Evolutionary conservation across 1,140 invertebrate species (phyloP).

Genomic region (Tetramorium parvispinum): DNA sequence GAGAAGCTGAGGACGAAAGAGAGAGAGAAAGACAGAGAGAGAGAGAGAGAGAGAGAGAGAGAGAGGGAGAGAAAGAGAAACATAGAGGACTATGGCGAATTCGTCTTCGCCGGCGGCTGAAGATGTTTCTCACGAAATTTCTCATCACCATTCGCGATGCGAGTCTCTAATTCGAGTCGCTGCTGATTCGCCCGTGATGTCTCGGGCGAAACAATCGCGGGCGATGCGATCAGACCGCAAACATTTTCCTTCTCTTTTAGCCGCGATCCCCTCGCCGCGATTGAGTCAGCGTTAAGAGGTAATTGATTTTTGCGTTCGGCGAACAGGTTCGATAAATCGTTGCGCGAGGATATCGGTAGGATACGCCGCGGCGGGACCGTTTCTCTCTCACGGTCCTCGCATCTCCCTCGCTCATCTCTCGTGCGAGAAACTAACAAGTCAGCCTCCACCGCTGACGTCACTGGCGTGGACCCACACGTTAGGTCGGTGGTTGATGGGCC

Average conservation of each 20-base stretch:
- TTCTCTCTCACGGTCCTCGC: constrained; percentile 59
- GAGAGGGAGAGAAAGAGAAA: constrained; percentile 29
- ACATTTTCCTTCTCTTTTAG: constrained; percentile 29
- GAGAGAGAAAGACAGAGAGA: constrained; percentile 46
- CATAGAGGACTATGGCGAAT: constrained; percentile 2
- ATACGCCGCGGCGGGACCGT: constrained; percentile 16
- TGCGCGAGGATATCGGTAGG: constrained; percentile 27
- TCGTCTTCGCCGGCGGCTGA: constrained; percentile 26
- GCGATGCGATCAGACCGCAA: constrained; percentile 46
- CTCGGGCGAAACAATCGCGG: constrained; percentile 40
- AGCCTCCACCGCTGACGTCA: constrained; percentile 60
- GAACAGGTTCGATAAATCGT: constrained; percentile 58
- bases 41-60: constrained; percentile 38
- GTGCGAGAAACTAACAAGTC: constrained; percentile 52
- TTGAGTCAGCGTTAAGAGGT: constrained; percentile 54
- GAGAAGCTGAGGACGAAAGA: constrained; percentile 42
- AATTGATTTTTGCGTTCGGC: constrained; percentile 58
- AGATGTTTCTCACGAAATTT: constrained; percentile 58
- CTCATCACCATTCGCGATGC: constrained; percentile 26
- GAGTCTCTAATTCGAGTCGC: constrained; percentile 23
- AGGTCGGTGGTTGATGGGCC: background rate
- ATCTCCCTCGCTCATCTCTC: constrained; percentile 43
- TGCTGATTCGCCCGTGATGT: constrained; percentile 67
- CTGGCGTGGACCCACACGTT: constrained; percentile 22
- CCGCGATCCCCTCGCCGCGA: background rate